Conservation (phyloP, 2,888 invertebrate species). For the Sinopyrophorus schimmeli region DNA sequence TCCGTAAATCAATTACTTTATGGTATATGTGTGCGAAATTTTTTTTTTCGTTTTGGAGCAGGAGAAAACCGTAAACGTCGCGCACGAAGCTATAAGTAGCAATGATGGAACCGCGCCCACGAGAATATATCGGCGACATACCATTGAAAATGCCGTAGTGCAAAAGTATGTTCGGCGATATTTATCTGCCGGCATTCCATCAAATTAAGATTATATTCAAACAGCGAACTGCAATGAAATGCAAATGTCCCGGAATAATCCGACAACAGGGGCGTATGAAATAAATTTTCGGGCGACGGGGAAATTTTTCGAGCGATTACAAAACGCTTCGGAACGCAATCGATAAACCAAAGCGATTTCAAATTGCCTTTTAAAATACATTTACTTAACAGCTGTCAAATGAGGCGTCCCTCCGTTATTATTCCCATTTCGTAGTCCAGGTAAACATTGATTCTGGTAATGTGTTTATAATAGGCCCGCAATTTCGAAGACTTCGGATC, state of each 20-base stretch:
- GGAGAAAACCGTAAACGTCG: slow-evolving; percentile 26
- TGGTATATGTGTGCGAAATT: neutral
- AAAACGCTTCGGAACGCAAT: slow-evolving; percentile 14
- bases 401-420: slow-evolving; percentile 29
- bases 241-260: slow-evolving; percentile 50
- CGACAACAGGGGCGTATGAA: slow-evolving; percentile 34
- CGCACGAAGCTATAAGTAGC: slow-evolving; percentile 23
- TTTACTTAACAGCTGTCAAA: slow-evolving; percentile 32
- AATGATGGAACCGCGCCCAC: slow-evolving; percentile 32
- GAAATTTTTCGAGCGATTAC: slow-evolving; percentile 30
- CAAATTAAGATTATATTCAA: slow-evolving; percentile 45
- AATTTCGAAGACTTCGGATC: slow-evolving; percentile 25
- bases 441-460: slow-evolving; percentile 29
- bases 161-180: slow-evolving; percentile 36
- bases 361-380: slow-evolving; percentile 30
- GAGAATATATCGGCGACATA: slow-evolving; percentile 29
- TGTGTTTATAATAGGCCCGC: slow-evolving; percentile 28
- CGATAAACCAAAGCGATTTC: slow-evolving; percentile 19
- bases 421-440: slow-evolving; percentile 24
- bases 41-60: slow-evolving; percentile 16
- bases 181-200: slow-evolving; percentile 42
- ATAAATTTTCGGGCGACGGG: slow-evolving; percentile 39
- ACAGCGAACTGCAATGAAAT: slow-evolving; percentile 39
- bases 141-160: slow-evolving; percentile 35
- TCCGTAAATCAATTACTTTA: neutral